Base-by-base conservation (phyloP, 2,888 invertebrate species). In the Meghimatium bilineatum region DNA sequence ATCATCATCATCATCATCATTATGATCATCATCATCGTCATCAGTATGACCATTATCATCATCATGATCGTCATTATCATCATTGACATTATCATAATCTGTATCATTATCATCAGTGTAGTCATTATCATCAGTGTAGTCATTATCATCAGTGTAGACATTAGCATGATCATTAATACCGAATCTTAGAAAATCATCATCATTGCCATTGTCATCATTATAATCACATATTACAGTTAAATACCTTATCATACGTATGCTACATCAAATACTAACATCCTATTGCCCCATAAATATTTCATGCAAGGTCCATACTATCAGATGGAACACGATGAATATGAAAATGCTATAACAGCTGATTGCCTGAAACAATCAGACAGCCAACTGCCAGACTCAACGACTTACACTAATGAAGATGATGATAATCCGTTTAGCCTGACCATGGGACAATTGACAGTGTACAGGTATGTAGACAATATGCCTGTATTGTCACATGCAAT, bases 381-480 rank as follows among this genome's bases (percentile, higher is more conserved):
- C 74, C 88, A 89, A 56, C 86, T 90, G 1, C 86, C 89, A 34
- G 88, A 89, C 8, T 85, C 87, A 10, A 89, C 90, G 5, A 91
- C 87, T 0, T 91, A 90, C 6, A 90, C 89, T 75, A 91, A 90
- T 38, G 92, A 92, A 79, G 88, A 89, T 12, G 89, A 90, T 12
- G 93, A 92, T 87, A 92, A 94, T 85, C 93, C 93, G 6, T 94
- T 94, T 89, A 87, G 94, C 91, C 88, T 95, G 91, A 92, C 95
- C 94, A 95, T 96, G 90, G 96, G 96, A 0, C 95, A 96, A 93
- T 95, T 96, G 95, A 96, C 96, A 0, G 94, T 96, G 12, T 96
- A 96, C 91, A 91, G 93, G 93, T 92, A 86, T 52, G 87, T 32
- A 34, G 17, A 12, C 44, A 44, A 44, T 44, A n/a, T n/a, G n/a